Evolutionary conservation across 35 echinoderm and acorn worm genomes (phyloP).

Genomic region (Lytechinus pictus): DNA sequence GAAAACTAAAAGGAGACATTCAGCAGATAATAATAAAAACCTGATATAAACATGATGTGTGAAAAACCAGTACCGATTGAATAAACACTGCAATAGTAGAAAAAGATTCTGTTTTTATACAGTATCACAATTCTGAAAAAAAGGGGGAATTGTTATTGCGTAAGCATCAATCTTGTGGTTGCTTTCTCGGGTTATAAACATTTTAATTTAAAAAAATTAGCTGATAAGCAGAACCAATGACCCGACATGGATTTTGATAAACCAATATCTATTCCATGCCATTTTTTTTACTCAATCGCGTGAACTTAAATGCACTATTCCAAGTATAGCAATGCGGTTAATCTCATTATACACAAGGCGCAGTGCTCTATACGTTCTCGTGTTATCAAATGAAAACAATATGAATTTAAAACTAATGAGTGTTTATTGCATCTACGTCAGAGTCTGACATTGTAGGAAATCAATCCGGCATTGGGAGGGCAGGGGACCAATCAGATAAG

Average conservation of each 20-base stretch:
- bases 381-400: background rate
- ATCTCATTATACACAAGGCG: background rate
- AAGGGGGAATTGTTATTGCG: no score
- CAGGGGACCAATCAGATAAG: background rate
- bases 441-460: background rate
- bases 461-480: background rate
- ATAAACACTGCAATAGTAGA: no score
- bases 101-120: no score
- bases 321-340: background rate
- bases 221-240: background rate
- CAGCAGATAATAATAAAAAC: no score
- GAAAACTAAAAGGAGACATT: no score
- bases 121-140: no score
- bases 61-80: no score
- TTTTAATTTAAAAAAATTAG: no score
- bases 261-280: background rate
- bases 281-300: background rate
- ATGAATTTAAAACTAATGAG: background rate
- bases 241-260: background rate
- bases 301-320: background rate
- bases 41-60: no score
- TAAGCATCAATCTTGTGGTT: no score
- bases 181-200: no score
- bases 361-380: background rate
- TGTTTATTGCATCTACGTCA: conserved; percentile 3